Base-by-base conservation (phyloP, 2,797 vertebrate species). In the Poeciliopsis gracilis region DNA sequence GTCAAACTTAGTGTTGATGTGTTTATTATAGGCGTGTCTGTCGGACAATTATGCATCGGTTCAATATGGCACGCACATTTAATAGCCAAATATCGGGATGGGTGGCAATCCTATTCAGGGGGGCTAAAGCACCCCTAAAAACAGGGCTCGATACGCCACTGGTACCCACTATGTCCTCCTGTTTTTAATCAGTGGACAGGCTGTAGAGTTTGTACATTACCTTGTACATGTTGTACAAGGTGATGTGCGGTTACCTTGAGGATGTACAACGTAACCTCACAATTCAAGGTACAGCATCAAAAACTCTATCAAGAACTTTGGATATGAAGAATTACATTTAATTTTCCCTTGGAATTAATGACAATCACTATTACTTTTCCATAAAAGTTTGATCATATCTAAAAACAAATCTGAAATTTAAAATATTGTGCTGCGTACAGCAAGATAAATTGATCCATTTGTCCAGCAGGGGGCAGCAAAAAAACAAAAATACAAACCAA, bases 401-500 rank as follows among this genome's bases (percentile, higher is more conserved):
- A n/a, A n/a, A 25, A 53, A 53, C 11, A 25, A 53, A 25, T 23
- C 3, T 25, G 0, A 53, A 55, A 55, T n/a, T 8, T 8, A 8
- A 23, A 51, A 51, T 23, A 51, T 55, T 55, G 51, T 6, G 28
- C 5, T 59, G 28, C 13, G 13, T 6, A 28, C 57, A 61, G 30
- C 6, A 7, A 59, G 25, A 28, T 59, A 55, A n/a, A n/a, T 4
- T 10, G 25, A 55, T 55, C 23, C 3, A 5, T 36, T 73, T 46
- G 25, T 30, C 73, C 55, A 75, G 38, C 23, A 75, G 73, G 46
- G 55, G 73, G 55, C 73, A 75, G 55, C 6, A 16, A 16, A 45
- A 43, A 11, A 9, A 9, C 2, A 0, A 53, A 57, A 28, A 57
- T 33, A 33, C 30, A 33, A 33, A 33, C 30, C 30, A 33, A 33